Conservation (phyloP, 2,888 invertebrate genomes). For the Ptilodon capucinus region DNA sequence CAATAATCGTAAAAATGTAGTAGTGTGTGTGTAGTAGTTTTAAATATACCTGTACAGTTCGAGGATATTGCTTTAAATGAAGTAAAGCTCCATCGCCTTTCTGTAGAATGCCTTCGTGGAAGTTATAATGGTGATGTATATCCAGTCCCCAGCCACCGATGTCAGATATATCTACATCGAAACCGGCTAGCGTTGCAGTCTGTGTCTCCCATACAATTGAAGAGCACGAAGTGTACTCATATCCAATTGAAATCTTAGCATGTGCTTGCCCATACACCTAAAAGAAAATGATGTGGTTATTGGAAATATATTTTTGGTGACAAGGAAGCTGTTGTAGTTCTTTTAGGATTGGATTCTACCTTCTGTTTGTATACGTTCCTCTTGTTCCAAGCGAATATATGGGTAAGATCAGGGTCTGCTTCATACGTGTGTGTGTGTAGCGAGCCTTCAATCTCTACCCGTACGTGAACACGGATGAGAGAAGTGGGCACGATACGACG, state of each 20-base stretch:
- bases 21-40: background rate
- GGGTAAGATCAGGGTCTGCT: slow-evolving; percentile 96
- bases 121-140: slow-evolving; percentile 99
- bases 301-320: background rate
- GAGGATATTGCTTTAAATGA: slow-evolving; percentile 95
- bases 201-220: slow-evolving; percentile 97
- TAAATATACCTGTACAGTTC: slow-evolving; percentile 87
- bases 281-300: slow-evolving; percentile 34
- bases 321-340: background rate
- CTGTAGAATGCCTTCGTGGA: slow-evolving; percentile 98
- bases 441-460: slow-evolving; percentile 96
- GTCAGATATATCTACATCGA: slow-evolving; percentile 97
- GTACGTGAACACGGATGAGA: slow-evolving; percentile 94
- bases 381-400: slow-evolving; percentile 99
- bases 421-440: slow-evolving; percentile 96
- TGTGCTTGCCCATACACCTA: slow-evolving; percentile 92
- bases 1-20: background rate
- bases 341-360: slow-evolving; percentile 53
- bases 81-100: slow-evolving; percentile 98
- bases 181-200: slow-evolving; percentile 96
- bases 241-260: slow-evolving; percentile 95
- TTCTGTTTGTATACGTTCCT: slow-evolving; percentile 98
- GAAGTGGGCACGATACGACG: slow-evolving; percentile 90
- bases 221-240: slow-evolving; percentile 94
- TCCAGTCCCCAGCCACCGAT: slow-evolving; percentile 99